phyloP scores from a whole-genome alignment of 2,797 vertebrate species.

The Ispidina picta region DNA sequence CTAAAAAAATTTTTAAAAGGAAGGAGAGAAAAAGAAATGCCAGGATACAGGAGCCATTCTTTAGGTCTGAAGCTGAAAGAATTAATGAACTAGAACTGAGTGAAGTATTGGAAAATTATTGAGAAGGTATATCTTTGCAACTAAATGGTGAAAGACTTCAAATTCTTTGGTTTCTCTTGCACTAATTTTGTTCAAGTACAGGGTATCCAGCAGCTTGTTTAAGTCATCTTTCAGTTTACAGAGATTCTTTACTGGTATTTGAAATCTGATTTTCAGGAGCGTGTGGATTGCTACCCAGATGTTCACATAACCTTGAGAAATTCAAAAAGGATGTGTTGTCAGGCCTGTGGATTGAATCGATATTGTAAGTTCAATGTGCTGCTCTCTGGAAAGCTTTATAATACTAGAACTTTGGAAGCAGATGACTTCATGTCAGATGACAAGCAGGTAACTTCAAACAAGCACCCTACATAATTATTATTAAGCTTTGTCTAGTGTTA shows the following conservation, averaged over 20 bases:
- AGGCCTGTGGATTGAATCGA: conserved; percentile 82
- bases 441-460: conserved; percentile 79
- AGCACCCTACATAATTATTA: not conserved
- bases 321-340: conserved; percentile 54
- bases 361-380: conserved; percentile 72
- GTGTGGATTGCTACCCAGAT: conserved; percentile 84
- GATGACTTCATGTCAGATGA: conserved; percentile 86
- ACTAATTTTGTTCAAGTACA: not conserved
- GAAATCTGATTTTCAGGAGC: conserved; percentile 76
- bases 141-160: not conserved
- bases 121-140: not conserved
- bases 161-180: not conserved
- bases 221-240: not conserved
- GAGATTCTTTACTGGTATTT: not conserved
- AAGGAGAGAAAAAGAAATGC: not conserved
- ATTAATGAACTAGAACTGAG: not conserved
- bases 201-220: not conserved
- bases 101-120: not conserved
- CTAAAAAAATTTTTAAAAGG: not conserved
- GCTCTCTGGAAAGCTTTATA: conserved; percentile 83
- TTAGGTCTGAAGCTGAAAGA: not conserved
- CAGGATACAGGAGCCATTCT: not conserved
- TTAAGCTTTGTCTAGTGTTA: not conserved
- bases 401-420: conserved; percentile 75
- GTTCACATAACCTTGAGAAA: conserved; percentile 50